Evolutionary conservation across 2,797 vertebrate species (phyloP), one percentile per base, ranked within the genome.

Genomic region (Xenopus petersii): DNA sequence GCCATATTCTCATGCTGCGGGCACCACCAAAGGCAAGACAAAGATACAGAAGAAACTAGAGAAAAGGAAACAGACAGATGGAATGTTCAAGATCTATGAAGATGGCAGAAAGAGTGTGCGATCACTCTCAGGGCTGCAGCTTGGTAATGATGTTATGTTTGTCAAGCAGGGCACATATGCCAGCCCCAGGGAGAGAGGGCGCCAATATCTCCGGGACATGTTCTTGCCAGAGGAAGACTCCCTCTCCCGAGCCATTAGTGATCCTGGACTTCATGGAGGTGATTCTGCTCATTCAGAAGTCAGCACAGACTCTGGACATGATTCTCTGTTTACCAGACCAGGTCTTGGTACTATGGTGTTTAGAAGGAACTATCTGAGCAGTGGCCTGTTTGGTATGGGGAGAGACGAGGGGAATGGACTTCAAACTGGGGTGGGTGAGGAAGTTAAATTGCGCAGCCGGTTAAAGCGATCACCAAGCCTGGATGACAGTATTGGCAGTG

Each of bases 301-400:
- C 88, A 99, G 98, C 90, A 98, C 96, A 0, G 98, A 99, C 86
- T 99, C 98, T 0, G 97, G 97, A 59, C 98, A 98, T 0, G 97
- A 99, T 81, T 99, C 97, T 2, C 81, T 99, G 75, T 99, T 99
- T 83, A 99, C 95, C 82, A 92, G 98, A 1, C 98, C 98, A 0
- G 98, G 98, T 55, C 89, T 99, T 80, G 98, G 98, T 79, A 96
- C 97, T 72, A 98, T 99, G 98, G 95, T 99, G 68, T 99, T 99
- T 74, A 92, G 98, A 67, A 92, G 97, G 81, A 98, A 97, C 89
- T 99, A 99, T 0, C 84, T 98, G 70, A 97, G 94, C 61, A 90
- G 94, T 0, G 98, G 97, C 33, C 87, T 98, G 76, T 98, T 97
- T 5, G 95, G 94, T 61, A 87, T 98, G 0, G 92, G 94, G 12